phyloP scores from a whole-genome alignment of 2,797 vertebrate species.

The Hypotaenidia philippensis region DNA sequence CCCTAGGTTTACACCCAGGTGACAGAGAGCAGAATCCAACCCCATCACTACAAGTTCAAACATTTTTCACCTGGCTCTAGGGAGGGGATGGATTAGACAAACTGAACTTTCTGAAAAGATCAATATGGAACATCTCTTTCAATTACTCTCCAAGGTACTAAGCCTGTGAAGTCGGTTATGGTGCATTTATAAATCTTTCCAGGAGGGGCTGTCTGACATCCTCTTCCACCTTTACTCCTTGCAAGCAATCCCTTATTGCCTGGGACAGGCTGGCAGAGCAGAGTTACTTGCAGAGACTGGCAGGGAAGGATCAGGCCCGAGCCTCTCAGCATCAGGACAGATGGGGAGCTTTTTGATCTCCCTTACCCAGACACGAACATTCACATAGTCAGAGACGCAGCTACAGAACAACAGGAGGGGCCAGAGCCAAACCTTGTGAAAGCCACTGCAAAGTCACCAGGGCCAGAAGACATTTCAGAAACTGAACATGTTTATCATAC shows the following conservation, averaged over 20 bases:
- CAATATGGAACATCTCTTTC: conserved; percentile 74
- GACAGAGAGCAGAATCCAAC: conserved; percentile 37
- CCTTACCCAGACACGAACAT: neutral
- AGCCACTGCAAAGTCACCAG: neutral
- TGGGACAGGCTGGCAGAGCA: neutral
- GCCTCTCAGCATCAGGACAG: neutral
- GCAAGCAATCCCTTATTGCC: neutral
- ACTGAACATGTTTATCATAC: neutral
- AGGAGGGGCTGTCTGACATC: conserved; percentile 49
- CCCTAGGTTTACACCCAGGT: neutral
- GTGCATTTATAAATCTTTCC: conserved; percentile 72
- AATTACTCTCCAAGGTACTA: conserved; percentile 71
- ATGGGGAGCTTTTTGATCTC: neutral
- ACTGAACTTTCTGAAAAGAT: conserved; percentile 74
- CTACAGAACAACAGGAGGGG: neutral
- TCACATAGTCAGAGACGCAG: neutral
- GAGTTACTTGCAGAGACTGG: fast-evolving
- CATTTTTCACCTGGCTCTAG: conserved; percentile 41
- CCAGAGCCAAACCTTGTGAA: neutral
- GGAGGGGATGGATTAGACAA: conserved; percentile 68
- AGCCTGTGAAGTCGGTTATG: conserved; percentile 59
- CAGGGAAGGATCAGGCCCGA: neutral
- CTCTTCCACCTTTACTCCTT: neutral
- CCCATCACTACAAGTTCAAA: conserved; percentile 35
- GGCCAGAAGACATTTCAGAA: neutral